These are phyloP conservation scores for Druceiella hillmani DNA, from an alignment of 2,888 invertebrate species.

Conservation along the genomic window DNA sequence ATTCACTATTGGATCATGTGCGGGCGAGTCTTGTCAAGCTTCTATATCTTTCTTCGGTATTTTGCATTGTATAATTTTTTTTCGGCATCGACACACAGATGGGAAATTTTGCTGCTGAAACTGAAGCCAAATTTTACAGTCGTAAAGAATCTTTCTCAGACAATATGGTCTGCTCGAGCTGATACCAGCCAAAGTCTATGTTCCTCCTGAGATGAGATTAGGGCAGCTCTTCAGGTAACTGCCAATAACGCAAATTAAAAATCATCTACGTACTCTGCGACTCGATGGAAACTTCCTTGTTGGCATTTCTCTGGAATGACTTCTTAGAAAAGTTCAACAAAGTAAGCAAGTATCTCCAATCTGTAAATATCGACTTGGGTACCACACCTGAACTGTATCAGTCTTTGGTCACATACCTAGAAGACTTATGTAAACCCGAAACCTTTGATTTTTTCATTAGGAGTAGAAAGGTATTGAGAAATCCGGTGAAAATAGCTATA, in stretches of 20 bases:
- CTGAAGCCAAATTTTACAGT: slow-evolving; percentile 11
- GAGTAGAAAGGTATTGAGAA: slow-evolving; percentile 6
- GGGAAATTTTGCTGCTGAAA: slow-evolving; percentile 5
- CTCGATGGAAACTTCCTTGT: slow-evolving; percentile 16
- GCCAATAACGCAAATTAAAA: slow-evolving; percentile 16
- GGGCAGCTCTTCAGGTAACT: slow-evolving; percentile 11
- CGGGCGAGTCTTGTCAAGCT: too few species aligned
- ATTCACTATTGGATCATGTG: too few species aligned
- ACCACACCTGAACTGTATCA: slow-evolving; percentile 16
- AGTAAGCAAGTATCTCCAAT: slow-evolving; percentile 16
- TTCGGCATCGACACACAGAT: neutral
- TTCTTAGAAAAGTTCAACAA: slow-evolving; percentile 18
- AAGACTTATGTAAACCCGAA: slow-evolving; percentile 5
- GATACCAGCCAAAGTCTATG: slow-evolving; percentile 15
- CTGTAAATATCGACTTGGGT: slow-evolving; percentile 15
- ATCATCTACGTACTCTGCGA: slow-evolving; percentile 14
- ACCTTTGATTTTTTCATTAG: slow-evolving; percentile 8
- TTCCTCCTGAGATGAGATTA: slow-evolving; percentile 13
- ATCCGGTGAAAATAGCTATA: slow-evolving; percentile 10
- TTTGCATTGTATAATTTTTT: too few species aligned
- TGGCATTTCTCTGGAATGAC: slow-evolving; percentile 17
- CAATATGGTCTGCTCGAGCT: slow-evolving; percentile 19
- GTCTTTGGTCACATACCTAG: slow-evolving; percentile 10
- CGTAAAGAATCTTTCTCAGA: slow-evolving; percentile 15
- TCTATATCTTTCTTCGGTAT: too few species aligned